phyloP scores from a whole-genome alignment of 2,113 vertebrate genomes.

The Cettia cetti region DNA sequence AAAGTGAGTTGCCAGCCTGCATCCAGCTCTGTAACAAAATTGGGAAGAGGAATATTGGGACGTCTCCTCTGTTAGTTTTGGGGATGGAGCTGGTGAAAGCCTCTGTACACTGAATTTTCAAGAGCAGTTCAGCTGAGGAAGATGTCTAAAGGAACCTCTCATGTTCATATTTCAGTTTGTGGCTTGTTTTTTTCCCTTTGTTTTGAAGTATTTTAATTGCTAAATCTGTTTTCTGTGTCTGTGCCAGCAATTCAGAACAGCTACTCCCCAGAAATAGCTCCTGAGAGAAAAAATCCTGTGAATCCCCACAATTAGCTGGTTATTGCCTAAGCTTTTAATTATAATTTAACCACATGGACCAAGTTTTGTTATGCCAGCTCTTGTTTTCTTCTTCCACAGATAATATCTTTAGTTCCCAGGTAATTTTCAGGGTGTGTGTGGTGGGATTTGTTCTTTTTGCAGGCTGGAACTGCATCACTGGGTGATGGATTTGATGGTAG shows the following conservation, averaged over 20 bases:
- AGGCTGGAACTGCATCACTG: background rate
- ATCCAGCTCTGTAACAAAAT: background rate
- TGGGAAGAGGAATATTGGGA: background rate
- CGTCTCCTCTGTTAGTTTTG: background rate
- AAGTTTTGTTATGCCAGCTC: background rate
- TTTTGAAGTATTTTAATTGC: constrained; percentile 10
- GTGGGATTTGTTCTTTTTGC: background rate
- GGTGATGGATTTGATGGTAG: background rate
- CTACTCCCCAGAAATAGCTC: constrained; percentile 13
- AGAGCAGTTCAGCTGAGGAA: background rate
- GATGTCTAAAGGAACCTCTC: background rate
- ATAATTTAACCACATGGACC: background rate
- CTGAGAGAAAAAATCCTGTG: constrained; percentile 1
- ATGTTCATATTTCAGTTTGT: background rate
- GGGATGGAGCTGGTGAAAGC: background rate
- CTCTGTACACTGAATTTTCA: background rate
- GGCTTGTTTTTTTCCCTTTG: background rate
- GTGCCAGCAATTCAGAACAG: background rate
- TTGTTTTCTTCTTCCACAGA: background rate
- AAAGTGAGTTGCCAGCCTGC: background rate
- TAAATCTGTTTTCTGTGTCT: background rate
- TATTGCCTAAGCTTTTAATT: constrained; percentile 37
- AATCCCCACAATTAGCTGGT: background rate
- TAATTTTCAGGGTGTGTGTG: background rate
- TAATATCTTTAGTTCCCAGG: background rate